These are phyloP conservation scores for Oncorhynchus gorbuscha DNA, from an alignment of 2,113 vertebrate species.

Conservation along the genomic window DNA sequence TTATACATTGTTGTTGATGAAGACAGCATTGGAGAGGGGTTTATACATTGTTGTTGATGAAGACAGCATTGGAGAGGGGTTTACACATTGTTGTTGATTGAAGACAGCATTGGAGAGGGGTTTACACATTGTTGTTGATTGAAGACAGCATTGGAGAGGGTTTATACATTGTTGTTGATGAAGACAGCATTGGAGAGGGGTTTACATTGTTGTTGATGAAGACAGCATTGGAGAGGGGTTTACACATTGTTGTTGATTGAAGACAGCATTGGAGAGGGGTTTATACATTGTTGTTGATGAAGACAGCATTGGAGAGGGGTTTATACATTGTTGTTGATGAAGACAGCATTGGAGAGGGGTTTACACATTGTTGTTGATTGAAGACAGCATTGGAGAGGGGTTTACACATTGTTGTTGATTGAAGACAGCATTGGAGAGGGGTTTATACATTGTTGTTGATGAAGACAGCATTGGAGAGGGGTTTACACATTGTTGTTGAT, in stretches of 20 bases:
- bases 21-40: background rate
- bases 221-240: background rate
- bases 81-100: background rate
- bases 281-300: background rate
- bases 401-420: no score
- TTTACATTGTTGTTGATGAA: background rate
- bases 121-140: background rate
- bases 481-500: background rate
- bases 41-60: no score
- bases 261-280: background rate
- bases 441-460: background rate
- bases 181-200: background rate
- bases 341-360: background rate
- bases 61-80: background rate
- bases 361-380: background rate
- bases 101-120: background rate
- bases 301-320: background rate
- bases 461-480: background rate
- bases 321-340: background rate
- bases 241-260: background rate
- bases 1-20: background rate
- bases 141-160: background rate
- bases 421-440: background rate
- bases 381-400: background rate
- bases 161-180: no score